Percentiles rank a stretch among this genome's conserved stretches.
Conservation (phyloP, 2,888 invertebrate species). For the Notodonta ziczac region DNA sequence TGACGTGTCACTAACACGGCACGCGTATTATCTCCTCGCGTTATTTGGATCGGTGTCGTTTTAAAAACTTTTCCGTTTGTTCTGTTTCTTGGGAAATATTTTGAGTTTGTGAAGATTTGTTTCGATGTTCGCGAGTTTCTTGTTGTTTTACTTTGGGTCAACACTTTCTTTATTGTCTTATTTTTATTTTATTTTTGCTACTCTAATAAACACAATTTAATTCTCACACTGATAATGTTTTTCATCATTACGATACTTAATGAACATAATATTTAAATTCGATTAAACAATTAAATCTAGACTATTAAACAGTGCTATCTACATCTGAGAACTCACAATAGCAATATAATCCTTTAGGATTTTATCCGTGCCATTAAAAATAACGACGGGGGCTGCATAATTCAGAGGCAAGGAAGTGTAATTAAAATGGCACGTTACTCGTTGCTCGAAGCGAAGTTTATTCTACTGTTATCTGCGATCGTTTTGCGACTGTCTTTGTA, state of each 20-base stretch:
- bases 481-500: constrained; percentile 52
- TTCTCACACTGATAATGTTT: too few species aligned
- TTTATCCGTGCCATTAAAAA: constrained; percentile 70
- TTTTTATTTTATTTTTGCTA: neutral
- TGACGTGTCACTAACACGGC: constrained; percentile 57
- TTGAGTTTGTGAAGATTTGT: constrained; percentile 29
- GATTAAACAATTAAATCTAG: constrained; percentile 30
- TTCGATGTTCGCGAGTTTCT: constrained; percentile 12
- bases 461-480: constrained; percentile 67
- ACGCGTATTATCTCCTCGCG: constrained; percentile 54
- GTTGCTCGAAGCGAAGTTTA: constrained; percentile 44
- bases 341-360: constrained; percentile 59
- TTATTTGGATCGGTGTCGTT: constrained; percentile 57
- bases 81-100: constrained; percentile 31
- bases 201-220: neutral
- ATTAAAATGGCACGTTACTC: constrained; percentile 73
- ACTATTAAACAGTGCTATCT: constrained; percentile 30
- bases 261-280: constrained; percentile 13
- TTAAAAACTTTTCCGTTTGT: constrained; percentile 46
- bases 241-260: too few species aligned
- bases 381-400: constrained; percentile 65
- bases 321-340: constrained; percentile 47
- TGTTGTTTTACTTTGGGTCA: constrained; percentile 15
- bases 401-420: constrained; percentile 65
- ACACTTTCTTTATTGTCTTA: constrained; percentile 10